phyloP scores from a whole-genome alignment of 2,113 vertebrate genomes.

The Pavo muticus region DNA sequence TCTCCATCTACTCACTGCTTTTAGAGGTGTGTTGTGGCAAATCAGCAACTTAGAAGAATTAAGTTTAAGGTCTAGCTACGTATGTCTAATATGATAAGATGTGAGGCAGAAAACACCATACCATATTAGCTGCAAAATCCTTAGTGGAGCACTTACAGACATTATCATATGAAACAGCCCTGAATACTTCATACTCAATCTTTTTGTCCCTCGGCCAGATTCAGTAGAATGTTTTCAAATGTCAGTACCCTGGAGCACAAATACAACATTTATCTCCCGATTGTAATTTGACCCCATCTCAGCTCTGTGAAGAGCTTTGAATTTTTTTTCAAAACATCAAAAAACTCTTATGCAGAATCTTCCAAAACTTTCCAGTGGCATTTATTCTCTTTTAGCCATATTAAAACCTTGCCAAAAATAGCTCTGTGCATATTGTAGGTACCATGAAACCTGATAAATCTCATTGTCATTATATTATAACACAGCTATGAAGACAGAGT shows the following conservation, averaged over 20 bases:
- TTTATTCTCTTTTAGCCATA: constrained; percentile 21
- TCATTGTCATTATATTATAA: constrained; percentile 61
- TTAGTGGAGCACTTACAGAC: background rate
- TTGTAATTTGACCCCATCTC: background rate
- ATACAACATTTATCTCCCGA: background rate
- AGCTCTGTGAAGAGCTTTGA: background rate
- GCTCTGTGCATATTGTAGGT: background rate
- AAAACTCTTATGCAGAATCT: background rate
- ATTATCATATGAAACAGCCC: background rate
- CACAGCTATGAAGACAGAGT: constrained; percentile 56
- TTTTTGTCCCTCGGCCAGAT: background rate
- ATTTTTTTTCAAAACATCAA: background rate
- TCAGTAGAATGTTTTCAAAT: background rate
- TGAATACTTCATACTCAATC: background rate
- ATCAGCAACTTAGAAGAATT: background rate
- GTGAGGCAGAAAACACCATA: background rate
- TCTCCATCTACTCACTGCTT: background rate
- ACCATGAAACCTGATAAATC: constrained; percentile 62
- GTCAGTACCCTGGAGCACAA: background rate
- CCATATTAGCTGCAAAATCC: background rate
- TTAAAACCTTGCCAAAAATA: constrained; percentile 37
- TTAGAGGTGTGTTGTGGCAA: background rate
- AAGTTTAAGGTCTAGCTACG: background rate
- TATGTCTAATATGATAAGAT: background rate
- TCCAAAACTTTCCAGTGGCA: constrained; percentile 17